Base-by-base conservation (phyloP, 2,113 vertebrate genomes). In the Andinoacara biseriatus region DNA sequence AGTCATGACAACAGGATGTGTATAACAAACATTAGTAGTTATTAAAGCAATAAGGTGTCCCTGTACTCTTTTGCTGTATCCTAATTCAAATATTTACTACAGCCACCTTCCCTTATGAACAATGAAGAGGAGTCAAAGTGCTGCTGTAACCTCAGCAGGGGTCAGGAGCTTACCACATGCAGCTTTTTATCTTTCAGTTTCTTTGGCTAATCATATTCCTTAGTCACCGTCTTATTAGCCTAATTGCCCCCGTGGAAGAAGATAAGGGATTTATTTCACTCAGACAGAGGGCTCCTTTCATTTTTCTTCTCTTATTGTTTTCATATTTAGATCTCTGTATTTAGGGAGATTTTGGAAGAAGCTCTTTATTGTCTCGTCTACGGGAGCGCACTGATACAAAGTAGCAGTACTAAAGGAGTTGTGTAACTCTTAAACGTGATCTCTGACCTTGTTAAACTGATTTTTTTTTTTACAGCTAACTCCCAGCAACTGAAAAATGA, bases 171-270 rank as follows among this genome's bases (percentile, higher is more conserved):
- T 58, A 81, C 90, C 78, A 82, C 22, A 84, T 56, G 77, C 80
- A 83, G 78, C 74, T 83, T 74, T 86, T 88, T 78, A 87, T 86
- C 59, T 76, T 75, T 78, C 54, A 7, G 77, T 84, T 49, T 88
- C 61, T 80, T 82, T 40, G 40, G 60, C 35, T 89, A 80, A 91
- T 94, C 85, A 87, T 84, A 84, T 87, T 91, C 80, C 78, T 84
- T 79, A 90, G 87, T 90, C 84, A 80, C 89, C 17, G 63, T 72
- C 76, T 82, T 83, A 82, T 91, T 88, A 88, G 83, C 62, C 84
- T 89, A 90, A 92, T 86, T 90, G 65, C 81, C 65, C 78, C 49
- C 60, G 17, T 2, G 58, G 79, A 43, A 86, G 62, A 77, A 81
- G 74, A 92, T 72, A 40, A 46, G 58, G 56, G 61, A 59, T 85